phyloP scores from a whole-genome alignment of 1,140 invertebrate species.

The Bombus waltoni region DNA sequence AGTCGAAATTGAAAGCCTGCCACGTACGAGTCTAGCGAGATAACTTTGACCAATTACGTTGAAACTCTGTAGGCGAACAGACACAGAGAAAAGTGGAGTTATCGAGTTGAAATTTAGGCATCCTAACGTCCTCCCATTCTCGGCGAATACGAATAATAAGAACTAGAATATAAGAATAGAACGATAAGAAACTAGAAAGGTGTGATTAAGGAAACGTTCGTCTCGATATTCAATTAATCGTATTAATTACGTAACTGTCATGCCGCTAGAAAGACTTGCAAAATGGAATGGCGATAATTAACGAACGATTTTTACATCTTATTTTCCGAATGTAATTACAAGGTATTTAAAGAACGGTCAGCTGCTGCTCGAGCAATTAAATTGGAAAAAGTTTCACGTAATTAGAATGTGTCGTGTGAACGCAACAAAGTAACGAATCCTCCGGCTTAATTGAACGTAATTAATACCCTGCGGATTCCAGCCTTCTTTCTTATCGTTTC shows the following conservation, averaged over 20 bases:
- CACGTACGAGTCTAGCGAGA: fast-evolving
- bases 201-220: background rate
- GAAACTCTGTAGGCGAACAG: too few species aligned
- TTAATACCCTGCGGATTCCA: background rate
- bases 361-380: background rate
- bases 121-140: too few species aligned
- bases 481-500: background rate
- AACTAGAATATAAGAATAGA: background rate
- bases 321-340: conserved; percentile 2
- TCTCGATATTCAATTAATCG: background rate
- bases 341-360: background rate
- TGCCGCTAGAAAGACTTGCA: background rate
- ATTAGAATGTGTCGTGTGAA: conserved; percentile 10
- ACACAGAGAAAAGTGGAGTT: too few species aligned
- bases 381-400: background rate
- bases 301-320: background rate
- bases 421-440: conserved; percentile 14
- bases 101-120: too few species aligned
- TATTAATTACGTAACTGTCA: background rate
- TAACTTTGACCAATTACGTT: too few species aligned
- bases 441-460: background rate
- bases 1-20: too few species aligned
- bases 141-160: too few species aligned
- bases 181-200: background rate
- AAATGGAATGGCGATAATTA: background rate